Evolutionary conservation across 2,113 vertebrate genomes (phyloP).

Genomic region (Shinisaurus crocodilurus): DNA sequence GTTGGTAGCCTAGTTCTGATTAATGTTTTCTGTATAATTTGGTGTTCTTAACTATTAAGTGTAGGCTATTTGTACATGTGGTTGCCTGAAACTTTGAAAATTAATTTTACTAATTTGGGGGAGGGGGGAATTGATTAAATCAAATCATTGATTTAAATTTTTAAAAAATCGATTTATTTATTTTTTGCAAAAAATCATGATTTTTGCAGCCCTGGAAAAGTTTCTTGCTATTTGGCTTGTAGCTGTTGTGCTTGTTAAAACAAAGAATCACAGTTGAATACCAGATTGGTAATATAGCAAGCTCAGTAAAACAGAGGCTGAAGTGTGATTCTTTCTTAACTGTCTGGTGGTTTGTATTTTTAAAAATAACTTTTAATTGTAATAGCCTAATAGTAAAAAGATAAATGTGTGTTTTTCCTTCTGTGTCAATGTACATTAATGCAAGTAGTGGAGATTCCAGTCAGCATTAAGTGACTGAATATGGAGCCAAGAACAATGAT

Average conservation of each 20-base stretch:
- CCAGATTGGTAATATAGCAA: background rate
- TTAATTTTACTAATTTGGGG: too few relatives aligned
- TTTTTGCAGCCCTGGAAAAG: too few relatives aligned
- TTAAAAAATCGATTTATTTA: too few relatives aligned
- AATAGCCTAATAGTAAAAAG: background rate
- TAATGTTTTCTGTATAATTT: too few relatives aligned
- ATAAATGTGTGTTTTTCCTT: background rate
- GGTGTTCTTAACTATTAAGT: too few relatives aligned
- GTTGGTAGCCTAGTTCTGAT: too few relatives aligned
- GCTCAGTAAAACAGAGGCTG: background rate
- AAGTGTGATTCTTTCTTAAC: background rate
- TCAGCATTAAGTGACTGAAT: background rate
- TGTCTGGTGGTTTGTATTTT: background rate
- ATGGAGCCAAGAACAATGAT: background rate
- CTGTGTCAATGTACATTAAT: background rate
- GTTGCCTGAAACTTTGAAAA: too few relatives aligned
- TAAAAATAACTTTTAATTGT: background rate
- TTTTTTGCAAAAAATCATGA: too few relatives aligned
- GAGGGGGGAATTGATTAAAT: too few relatives aligned
- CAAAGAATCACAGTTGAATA: too few relatives aligned
- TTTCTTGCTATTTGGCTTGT: background rate
- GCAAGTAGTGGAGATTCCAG: background rate
- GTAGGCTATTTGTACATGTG: too few relatives aligned
- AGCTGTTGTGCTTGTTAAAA: background rate
- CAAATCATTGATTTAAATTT: too few relatives aligned